Evolutionary conservation across 2,888 invertebrate genomes (phyloP), one percentile per base, ranked within the genome.

Genomic region (Vesta saturnalis): DNA sequence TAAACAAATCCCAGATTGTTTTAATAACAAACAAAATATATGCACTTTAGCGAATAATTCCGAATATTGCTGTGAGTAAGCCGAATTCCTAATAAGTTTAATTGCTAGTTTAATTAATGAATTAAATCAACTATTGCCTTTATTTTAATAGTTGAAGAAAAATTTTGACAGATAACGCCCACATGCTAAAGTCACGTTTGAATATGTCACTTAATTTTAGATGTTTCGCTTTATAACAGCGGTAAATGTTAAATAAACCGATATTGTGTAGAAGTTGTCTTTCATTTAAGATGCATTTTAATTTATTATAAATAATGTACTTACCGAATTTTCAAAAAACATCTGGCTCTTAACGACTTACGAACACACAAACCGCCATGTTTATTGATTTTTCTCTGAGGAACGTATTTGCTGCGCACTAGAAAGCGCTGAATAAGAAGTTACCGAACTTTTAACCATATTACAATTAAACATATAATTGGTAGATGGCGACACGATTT

Each of bases 101-200:
- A 66, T 57, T 62, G 47, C 35, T 19, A 43, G 54, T 55, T 39
- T 55, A 62, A 62, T 62, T 62, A 30, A 56, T 23, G 52, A 56
- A 35, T 56, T 23, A 16, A 22, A n/a, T 30, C 1, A 56, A 6
- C 18, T 21, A 23, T 35, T 12, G 58, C 10, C 15, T 14, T 30
- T 35, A 35, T 35, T 56, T 56, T 39, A 21, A 5, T 59, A 54
- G 49, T 56, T 47, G 15, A 47, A 43, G 52, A 54, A 61, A 58
- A 74, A 61, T 77, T 81, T 81, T 82, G 81, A 82, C 81, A 82
- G 80, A 77, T 78, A 77, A 82, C 83, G 83, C 83, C 83, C 82
- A 83, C 82, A 82, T 82, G 82, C 79, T 75, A 77, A 76, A 74
- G 76, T 77, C 77, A 77, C 74, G 75, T 79, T 77, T 76, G 77